These are phyloP conservation scores for Remorina albescens DNA, from an alignment of 2,797 vertebrate genomes.

Conservation along the genomic window DNA sequence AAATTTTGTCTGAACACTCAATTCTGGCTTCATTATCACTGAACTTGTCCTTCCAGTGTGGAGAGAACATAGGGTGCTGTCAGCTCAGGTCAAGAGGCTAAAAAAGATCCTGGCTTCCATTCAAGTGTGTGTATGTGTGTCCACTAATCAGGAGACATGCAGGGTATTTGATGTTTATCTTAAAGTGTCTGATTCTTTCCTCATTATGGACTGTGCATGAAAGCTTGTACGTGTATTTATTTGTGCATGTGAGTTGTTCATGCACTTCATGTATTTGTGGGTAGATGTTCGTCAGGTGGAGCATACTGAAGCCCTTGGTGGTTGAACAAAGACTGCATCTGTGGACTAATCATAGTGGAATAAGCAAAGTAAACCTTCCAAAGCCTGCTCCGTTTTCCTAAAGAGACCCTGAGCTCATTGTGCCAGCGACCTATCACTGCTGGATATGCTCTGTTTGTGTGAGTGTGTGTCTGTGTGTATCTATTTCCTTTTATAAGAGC, in stretches of 20 bases:
- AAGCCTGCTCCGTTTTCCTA: constrained; percentile 69
- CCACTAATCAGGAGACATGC: constrained; percentile 25
- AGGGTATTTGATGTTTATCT: constrained; percentile 41
- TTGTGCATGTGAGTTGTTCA: background rate
- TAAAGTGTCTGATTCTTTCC: constrained; percentile 37
- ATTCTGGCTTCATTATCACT: constrained; percentile 69
- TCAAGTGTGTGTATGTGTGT: constrained; percentile 13
- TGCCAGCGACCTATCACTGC: constrained; percentile 64
- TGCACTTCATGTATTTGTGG: constrained; percentile 24
- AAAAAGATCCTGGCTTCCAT: constrained; percentile 42
- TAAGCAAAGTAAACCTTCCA: constrained; percentile 74
- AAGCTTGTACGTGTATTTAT: constrained; percentile 20
- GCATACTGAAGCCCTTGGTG: constrained; percentile 17
- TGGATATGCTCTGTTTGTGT: constrained; percentile 26
- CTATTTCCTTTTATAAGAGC: constrained; percentile 49
- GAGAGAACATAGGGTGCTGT: constrained; percentile 57
- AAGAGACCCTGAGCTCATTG: constrained; percentile 68
- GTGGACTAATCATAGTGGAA: constrained; percentile 69
- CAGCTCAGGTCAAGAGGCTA: constrained; percentile 60
- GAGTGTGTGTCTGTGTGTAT: constrained; percentile 19
- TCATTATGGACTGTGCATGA: constrained; percentile 20
- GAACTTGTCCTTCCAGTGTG: constrained; percentile 55
- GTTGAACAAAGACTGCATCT: constrained; percentile 61
- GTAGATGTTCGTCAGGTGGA: constrained; percentile 46
- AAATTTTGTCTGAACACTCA: constrained; percentile 54